Conservation (phyloP, 2,113 vertebrate genomes). For the rat (Rattus norvegicus) region GRCr8 NC_086020.1:125276001-125276500, state of each 20-base stretch:
- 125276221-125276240: constrained; percentile 54
- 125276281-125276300: constrained; percentile 80
- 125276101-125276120: background rate
- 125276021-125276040: constrained; percentile 23
- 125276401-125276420: constrained; percentile 69
- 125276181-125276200: constrained; percentile 64
- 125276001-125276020: constrained; percentile 26
- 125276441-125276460: constrained; percentile 68
- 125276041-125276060: constrained; percentile 8
- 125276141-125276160: constrained; percentile 38
- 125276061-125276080: constrained; percentile 61
- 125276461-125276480: constrained; percentile 58
- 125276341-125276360: constrained; percentile 72
- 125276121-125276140: constrained; percentile 72
- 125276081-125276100: constrained; percentile 62
- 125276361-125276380: constrained; percentile 74
- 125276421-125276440: constrained; percentile 72
- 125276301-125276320: constrained; percentile 69
- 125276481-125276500: constrained; percentile 41
- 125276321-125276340: constrained; percentile 73
- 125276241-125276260: constrained; percentile 54
- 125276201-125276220: constrained; percentile 71
- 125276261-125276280: constrained; percentile 76
- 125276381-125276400: constrained; percentile 14
- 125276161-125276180: constrained; percentile 16